Percentiles rank a stretch among this genome's conserved stretches.
phyloP scores from a whole-genome alignment of 2,113 vertebrate species.

The Tylochromis polylepis region DNA sequence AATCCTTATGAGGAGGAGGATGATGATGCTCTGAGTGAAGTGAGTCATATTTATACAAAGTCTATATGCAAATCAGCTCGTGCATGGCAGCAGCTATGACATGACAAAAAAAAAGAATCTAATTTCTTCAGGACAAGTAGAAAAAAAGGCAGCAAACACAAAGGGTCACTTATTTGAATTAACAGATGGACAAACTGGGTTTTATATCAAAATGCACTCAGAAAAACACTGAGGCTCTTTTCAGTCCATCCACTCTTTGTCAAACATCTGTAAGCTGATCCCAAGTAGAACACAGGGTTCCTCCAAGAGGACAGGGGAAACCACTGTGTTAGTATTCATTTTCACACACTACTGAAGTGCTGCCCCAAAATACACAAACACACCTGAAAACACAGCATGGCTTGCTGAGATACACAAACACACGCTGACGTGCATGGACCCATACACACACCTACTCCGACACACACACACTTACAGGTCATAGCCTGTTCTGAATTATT shows the following conservation, averaged over 20 bases:
- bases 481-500: constrained; percentile 54
- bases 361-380: neutral
- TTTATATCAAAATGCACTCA: neutral
- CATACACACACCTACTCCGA: neutral
- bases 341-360: neutral
- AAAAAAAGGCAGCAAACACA: neutral
- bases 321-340: constrained; percentile 5
- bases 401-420: neutral
- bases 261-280: constrained; percentile 24
- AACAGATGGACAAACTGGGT: neutral
- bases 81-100: neutral
- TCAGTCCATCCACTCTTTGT: neutral
- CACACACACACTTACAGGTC: neutral
- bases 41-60: constrained; percentile 22
- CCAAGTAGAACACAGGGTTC: constrained; percentile 18
- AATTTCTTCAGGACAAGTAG: neutral
- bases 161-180: neutral
- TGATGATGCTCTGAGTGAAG: neutral
- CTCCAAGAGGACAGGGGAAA: constrained; percentile 26
- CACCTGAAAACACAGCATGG: neutral
- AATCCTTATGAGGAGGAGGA: neutral
- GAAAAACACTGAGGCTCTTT: neutral
- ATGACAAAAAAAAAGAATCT: neutral
- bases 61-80: neutral
- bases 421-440: neutral